phyloP scores from a whole-genome alignment of 2,888 invertebrate genomes.

The Leptothorax acervorum region DNA sequence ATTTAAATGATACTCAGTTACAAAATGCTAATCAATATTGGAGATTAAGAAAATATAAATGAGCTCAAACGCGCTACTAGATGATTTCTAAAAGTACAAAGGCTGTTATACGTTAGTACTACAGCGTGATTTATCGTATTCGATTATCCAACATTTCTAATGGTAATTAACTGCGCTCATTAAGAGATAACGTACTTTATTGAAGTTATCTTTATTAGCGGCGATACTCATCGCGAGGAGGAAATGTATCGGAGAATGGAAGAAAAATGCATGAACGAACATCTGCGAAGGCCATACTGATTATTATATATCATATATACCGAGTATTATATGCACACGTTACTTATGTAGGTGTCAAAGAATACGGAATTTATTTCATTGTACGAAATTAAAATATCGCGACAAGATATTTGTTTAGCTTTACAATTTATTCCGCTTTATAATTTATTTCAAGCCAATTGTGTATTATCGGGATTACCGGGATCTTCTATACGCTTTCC shows the following conservation, averaged over 20 bases:
- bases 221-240: slow-evolving; percentile 3
- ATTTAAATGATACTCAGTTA: background rate
- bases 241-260: background rate
- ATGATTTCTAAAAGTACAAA: slow-evolving; percentile 3
- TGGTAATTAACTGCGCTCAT: slow-evolving; percentile 44
- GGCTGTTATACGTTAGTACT: background rate
- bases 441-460: slow-evolving; percentile 28
- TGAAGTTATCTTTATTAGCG: slow-evolving; percentile 43
- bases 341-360: background rate
- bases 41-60: background rate
- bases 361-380: background rate
- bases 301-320: background rate
- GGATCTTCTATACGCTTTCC: background rate
- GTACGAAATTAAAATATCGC: slow-evolving; percentile 2
- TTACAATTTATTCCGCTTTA: background rate
- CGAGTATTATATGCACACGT: background rate
- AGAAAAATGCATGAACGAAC: slow-evolving; percentile 21
- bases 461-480: slow-evolving; percentile 3
- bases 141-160: slow-evolving; percentile 37
- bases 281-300: background rate
- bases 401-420: slow-evolving; percentile 11
- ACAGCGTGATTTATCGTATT: slow-evolving; percentile 24
- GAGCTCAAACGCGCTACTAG: background rate
- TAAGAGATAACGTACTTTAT: slow-evolving; percentile 47
- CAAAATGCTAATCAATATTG: background rate